phyloP scores from a whole-genome alignment of 2,113 vertebrate genomes.

The Danio rerio region DNA sequence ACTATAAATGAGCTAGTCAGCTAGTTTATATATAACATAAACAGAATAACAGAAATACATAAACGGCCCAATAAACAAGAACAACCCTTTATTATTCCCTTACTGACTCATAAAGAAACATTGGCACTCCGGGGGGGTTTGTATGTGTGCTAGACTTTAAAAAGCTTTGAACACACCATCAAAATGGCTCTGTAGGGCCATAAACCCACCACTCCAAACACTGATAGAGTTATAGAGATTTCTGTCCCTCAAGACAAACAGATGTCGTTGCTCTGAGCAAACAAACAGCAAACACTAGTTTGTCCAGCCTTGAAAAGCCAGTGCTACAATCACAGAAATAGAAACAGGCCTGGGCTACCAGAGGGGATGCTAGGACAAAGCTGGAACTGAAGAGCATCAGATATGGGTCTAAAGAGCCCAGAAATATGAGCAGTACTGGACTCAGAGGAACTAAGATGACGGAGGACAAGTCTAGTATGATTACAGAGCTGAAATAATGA shows the following conservation, averaged over 20 bases:
- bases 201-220: slow-evolving; percentile 11
- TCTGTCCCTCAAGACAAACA: slow-evolving; percentile 21
- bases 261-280: slow-evolving; percentile 6
- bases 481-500: background rate
- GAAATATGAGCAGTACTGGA: background rate
- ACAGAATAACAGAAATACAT: background rate
- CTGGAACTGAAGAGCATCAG: background rate
- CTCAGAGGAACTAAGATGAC: background rate
- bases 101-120: background rate
- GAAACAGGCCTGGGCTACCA: background rate
- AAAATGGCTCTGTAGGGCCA: slow-evolving; percentile 14
- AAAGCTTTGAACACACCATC: slow-evolving; percentile 24
- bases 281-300: slow-evolving; percentile 29
- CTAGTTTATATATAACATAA: background rate
- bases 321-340: background rate
- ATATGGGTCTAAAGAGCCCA: background rate
- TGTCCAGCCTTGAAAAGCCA: background rate
- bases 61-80: background rate
- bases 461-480: background rate
- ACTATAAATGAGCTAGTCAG: slow-evolving; percentile 4
- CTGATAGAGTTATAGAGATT: slow-evolving; percentile 9
- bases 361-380: background rate
- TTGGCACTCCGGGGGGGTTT: background rate
- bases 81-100: background rate
- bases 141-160: background rate